Conservation (phyloP, 2,113 vertebrate species). For the Phyllostomus discolor region DNA sequence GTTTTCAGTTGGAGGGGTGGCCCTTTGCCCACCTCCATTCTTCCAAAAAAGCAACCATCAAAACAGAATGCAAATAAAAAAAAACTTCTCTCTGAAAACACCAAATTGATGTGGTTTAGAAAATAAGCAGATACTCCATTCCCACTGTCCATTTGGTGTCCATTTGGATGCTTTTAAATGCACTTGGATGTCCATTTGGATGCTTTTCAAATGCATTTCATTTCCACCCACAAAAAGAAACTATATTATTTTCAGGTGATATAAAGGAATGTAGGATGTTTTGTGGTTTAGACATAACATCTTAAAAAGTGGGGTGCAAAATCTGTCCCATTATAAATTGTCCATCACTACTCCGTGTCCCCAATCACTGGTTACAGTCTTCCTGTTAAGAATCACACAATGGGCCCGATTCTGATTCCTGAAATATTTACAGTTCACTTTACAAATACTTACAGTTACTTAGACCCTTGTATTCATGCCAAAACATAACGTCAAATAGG, state of each 20-base stretch:
- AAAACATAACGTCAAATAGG: neutral
- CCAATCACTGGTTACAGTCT: neutral
- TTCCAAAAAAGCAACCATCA: neutral
- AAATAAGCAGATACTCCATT: neutral
- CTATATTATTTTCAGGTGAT: neutral
- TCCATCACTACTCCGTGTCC: neutral
- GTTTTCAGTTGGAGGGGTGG: neutral
- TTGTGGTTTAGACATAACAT: neutral
- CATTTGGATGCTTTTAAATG: slow-evolving; percentile 23
- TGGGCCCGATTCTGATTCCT: neutral
- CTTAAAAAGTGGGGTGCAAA: neutral
- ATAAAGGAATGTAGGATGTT: neutral
- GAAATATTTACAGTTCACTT: neutral
- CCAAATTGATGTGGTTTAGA: neutral
- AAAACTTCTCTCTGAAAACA: neutral
- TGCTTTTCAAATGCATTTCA: slow-evolving; percentile 31
- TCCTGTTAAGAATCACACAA: neutral
- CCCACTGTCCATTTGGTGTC: neutral
- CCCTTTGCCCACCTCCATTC: neutral
- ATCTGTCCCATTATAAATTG: neutral
- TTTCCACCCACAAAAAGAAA: neutral
- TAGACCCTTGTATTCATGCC: neutral
- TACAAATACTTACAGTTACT: neutral
- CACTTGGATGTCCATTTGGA: neutral
- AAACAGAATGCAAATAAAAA: neutral